Percentiles rank a stretch among this genome's conserved stretches.
These are phyloP conservation scores for Ornithoptera alexandrae DNA, from an alignment of 2,888 invertebrate genomes.

Conservation along the genomic window DNA sequence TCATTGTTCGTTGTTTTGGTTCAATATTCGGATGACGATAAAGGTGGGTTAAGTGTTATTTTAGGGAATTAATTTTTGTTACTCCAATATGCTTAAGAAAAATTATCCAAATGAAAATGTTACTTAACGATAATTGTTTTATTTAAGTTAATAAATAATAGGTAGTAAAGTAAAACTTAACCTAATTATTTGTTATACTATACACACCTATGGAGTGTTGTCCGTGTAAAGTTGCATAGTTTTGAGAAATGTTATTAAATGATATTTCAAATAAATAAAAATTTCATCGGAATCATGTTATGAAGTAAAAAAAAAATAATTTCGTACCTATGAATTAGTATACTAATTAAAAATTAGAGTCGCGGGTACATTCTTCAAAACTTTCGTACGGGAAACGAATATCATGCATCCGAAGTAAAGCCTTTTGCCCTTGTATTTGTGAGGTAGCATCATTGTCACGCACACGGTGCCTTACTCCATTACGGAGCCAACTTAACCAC, in stretches of 20 bases:
- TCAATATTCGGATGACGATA: constrained; percentile 69
- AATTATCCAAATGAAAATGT: not conserved
- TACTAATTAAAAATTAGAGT: not conserved
- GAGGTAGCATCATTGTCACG: constrained; percentile 76
- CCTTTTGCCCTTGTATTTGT: constrained; percentile 60
- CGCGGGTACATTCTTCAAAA: constrained; percentile 46
- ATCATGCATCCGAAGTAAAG: constrained; percentile 54
- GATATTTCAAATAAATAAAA: no score
- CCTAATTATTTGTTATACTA: no score
- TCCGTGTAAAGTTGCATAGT: no score
- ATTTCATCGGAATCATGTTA: no score
- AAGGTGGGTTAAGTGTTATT: constrained; percentile 71
- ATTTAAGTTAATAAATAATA: not conserved
- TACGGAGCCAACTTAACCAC: constrained; percentile 66
- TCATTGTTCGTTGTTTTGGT: constrained; percentile 75
- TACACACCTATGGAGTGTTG: no score
- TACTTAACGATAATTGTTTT: not conserved
- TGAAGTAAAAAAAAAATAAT: no score
- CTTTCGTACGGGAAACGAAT: constrained; percentile 48
- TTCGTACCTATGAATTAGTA: not conserved
- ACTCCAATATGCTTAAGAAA: not conserved
- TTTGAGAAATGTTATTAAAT: no score
- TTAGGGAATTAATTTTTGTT: constrained; percentile 49
- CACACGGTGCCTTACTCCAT: constrained; percentile 68
- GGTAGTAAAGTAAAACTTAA: no score